Base-by-base conservation (phyloP, 2,888 invertebrate species). In the Panzeria rudis region DNA sequence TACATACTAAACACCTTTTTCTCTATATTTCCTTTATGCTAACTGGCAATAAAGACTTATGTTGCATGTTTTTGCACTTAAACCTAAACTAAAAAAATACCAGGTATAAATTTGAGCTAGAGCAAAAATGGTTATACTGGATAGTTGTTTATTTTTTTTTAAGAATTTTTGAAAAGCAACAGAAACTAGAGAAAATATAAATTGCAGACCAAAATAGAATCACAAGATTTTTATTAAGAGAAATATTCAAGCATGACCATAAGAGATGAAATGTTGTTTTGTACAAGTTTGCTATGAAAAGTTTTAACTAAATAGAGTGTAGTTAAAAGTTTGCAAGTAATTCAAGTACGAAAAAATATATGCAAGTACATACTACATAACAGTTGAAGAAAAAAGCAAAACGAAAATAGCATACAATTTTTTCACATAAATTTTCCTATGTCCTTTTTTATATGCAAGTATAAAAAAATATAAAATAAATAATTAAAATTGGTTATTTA, bases 191-290 rank as follows among this genome's bases (percentile, higher is more conserved):
- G 25, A 44, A 11, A 75, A 35, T 1, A 47, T 1, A 38, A 52
- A 23, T 47, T 17, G 23, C 35, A 59, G 59, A 5, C 35, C 50
- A 78, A 71, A 50, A 61, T 13, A 61, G 6, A 69, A 59, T 38
- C 41, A 56, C 9, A 78, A 69, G 50, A 38, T 69, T 62, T 52
- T 29, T 78, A 44, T 52, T 71, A 71, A 79, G 71, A 79, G 71
- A 8, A 52, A 52, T 38, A 59, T 77, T 47, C 77, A 52, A 71
- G 69, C 25, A 50, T 69, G 68, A 69, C 59, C 59, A 69, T 15
- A 52, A 38, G 29, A 61, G 50, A 69, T 52, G 25, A 66, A 54
- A 54, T 25, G 25, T n/a, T 47, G 4, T 32, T 47, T 8, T 15
- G 4, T 32, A 11, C 11, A 20, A 25, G 17, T 50, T 73, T 62